phyloP scores from a whole-genome alignment of 2,888 invertebrate species.

The Rhorus exstirpatorius region DNA sequence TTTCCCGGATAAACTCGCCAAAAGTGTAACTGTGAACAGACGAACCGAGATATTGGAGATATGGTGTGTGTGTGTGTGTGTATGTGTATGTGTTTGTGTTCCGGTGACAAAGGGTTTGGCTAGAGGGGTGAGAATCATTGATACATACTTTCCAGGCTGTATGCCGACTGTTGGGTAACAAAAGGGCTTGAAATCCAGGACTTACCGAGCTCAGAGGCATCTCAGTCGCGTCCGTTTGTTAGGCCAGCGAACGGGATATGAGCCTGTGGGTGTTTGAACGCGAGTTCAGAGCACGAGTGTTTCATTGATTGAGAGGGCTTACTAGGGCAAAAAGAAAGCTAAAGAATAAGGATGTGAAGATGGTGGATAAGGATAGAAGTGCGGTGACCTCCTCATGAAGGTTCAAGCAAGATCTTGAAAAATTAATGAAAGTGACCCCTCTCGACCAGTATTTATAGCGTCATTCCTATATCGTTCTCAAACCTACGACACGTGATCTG shows the following conservation, averaged over 20 bases:
- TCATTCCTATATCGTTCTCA: conserved; percentile 31
- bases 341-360: conserved; percentile 21
- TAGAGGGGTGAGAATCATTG: conserved; percentile 43
- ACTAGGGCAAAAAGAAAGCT: conserved; percentile 35
- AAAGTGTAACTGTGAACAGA: conserved; percentile 56
- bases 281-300: conserved; percentile 47
- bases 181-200: neutral
- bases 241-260: neutral
- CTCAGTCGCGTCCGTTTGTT: conserved; percentile 9
- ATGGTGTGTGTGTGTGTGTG: conserved; percentile 19
- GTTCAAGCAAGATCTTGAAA: conserved; percentile 59
- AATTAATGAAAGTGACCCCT: conserved; percentile 65
- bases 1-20: conserved; percentile 74
- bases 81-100: conserved; percentile 17
- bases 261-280: conserved; percentile 26
- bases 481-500: conserved; percentile 22
- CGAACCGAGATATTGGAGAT: conserved; percentile 50
- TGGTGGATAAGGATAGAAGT: conserved; percentile 13
- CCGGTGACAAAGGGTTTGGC: conserved; percentile 22
- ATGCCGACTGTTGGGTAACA: neutral
- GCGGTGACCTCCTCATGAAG: conserved; percentile 37
- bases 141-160: conserved; percentile 30
- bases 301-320: conserved; percentile 55
- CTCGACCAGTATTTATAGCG: conserved; percentile 51
- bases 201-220: neutral